Evolutionary conservation across 2,888 invertebrate species (phyloP).

Genomic region (Heteropelma amictum): DNA sequence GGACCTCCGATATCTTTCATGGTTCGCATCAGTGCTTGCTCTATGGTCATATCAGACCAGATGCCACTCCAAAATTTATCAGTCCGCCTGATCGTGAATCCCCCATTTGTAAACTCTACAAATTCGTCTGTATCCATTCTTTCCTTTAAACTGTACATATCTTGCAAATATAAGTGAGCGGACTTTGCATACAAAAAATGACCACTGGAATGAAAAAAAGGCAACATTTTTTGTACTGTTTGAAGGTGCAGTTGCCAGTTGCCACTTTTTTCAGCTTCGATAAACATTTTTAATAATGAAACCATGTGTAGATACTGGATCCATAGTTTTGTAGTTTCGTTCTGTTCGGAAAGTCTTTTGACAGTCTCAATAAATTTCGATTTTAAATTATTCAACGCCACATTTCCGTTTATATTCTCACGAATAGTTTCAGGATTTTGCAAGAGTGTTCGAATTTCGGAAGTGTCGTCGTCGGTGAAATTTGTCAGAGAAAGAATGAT

Average conservation of each 20-base stretch:
- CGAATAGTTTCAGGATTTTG: not conserved
- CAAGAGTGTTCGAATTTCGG: not conserved
- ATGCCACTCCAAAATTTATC: slow-evolving; percentile 9
- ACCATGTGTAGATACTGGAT: slow-evolving; percentile 8
- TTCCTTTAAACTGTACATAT: slow-evolving; percentile 8
- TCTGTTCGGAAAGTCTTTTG: not conserved
- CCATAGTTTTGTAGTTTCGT: slow-evolving; percentile 4
- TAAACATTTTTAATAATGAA: slow-evolving; percentile 10
- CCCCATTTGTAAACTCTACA: slow-evolving; percentile 2
- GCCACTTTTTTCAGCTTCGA: slow-evolving; percentile 7
- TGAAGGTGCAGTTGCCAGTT: slow-evolving; percentile 9
- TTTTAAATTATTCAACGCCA: not conserved
- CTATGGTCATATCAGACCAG: slow-evolving; percentile 11
- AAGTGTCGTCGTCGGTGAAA: slow-evolving; percentile 1
- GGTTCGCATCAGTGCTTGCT: not conserved
- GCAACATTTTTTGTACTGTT: slow-evolving; percentile 23
- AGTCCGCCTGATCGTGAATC: not conserved
- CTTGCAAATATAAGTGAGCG: slow-evolving; percentile 10
- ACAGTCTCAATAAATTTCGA: slow-evolving; percentile 14
- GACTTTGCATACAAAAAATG: slow-evolving; percentile 19
- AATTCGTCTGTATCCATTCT: slow-evolving; percentile 5
- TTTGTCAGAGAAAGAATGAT: slow-evolving; percentile 4
- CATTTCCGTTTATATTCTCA: not conserved
- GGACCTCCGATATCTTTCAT: slow-evolving; percentile 6
- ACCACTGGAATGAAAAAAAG: slow-evolving; percentile 13